These are phyloP conservation scores for Galaxea fascicularis DNA, from an alignment of 92 coral and sea anemone species.

Conservation along the genomic window DNA sequence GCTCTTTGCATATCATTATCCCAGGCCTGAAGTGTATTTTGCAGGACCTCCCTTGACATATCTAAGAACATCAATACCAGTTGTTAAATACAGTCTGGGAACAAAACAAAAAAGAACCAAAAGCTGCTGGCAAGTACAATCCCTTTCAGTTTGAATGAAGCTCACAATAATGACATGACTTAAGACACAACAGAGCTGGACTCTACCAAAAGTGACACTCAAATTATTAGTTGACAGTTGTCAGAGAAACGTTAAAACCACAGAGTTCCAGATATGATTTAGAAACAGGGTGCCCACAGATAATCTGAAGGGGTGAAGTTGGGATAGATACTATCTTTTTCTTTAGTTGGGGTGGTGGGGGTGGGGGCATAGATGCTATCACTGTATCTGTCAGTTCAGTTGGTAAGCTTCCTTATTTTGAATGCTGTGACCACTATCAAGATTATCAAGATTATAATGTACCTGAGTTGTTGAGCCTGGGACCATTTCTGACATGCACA, in stretches of 20 bases:
- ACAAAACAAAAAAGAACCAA: not conserved
- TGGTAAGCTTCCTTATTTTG: not conserved
- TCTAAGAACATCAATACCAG: slow-evolving; percentile 40
- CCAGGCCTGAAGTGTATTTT: slow-evolving; percentile 23
- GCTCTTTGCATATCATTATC: slow-evolving; percentile 27
- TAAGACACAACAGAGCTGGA: no score
- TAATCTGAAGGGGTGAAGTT: not conserved
- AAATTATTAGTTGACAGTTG: not conserved
- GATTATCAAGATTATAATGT: not conserved
- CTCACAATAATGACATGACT: no score
- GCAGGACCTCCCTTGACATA: slow-evolving; percentile 16
- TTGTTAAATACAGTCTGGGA: slow-evolving; percentile 25
- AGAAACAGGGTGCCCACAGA: not conserved
- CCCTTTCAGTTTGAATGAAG: not conserved
- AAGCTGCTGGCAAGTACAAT: not conserved
- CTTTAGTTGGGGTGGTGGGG: no score
- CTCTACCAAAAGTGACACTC: not conserved
- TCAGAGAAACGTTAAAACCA: not conserved
- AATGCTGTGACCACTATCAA: no score
- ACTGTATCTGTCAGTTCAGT: not conserved
- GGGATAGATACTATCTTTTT: not conserved
- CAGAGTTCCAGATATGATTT: not conserved
- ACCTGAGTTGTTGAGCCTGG: slow-evolving; percentile 4
- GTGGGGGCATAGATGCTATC: no score
- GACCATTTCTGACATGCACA: not conserved